A percentile compares a stretch with the other conserved stretches of the same genome.
phyloP scores from a whole-genome alignment of 2,797 vertebrate species.

The Hylomyscus alleni region DNA sequence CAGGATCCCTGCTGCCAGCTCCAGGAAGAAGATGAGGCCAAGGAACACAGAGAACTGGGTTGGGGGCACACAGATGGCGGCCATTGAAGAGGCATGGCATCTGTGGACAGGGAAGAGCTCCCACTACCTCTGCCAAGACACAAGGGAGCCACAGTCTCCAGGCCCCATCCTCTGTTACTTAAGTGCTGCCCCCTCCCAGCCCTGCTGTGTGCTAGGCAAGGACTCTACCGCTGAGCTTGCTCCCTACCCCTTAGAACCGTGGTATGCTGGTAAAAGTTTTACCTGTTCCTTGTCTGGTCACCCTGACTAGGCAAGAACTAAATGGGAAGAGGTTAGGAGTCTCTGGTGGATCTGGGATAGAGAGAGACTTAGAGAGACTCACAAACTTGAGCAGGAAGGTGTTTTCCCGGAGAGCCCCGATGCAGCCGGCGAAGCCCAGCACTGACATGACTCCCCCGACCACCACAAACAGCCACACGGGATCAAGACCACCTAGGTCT shows the following conservation, averaged over 20 bases:
- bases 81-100: background rate
- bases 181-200: background rate
- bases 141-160: background rate
- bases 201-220: background rate
- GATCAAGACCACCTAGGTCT: slow-evolving; percentile 95
- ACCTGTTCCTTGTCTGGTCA: background rate
- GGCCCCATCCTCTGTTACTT: background rate
- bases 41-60: slow-evolving; percentile 96
- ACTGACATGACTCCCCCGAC: slow-evolving; percentile 95
- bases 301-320: background rate
- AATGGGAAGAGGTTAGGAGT: background rate
- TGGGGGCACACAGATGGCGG: background rate
- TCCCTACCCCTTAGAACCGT: background rate
- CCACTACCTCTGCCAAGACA: background rate
- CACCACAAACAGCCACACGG: slow-evolving; percentile 97
- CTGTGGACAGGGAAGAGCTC: background rate
- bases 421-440: slow-evolving; percentile 96
- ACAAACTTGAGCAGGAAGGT: slow-evolving; percentile 96
- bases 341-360: background rate
- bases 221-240: background rate
- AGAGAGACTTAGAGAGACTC: slow-evolving; percentile 84
- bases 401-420: slow-evolving; percentile 95
- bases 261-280: background rate
- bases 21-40: slow-evolving; percentile 97
- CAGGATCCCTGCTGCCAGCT: slow-evolving; percentile 95